Conservation (phyloP, 2,888 invertebrate genomes). For the Diarsia brunnea region DNA sequence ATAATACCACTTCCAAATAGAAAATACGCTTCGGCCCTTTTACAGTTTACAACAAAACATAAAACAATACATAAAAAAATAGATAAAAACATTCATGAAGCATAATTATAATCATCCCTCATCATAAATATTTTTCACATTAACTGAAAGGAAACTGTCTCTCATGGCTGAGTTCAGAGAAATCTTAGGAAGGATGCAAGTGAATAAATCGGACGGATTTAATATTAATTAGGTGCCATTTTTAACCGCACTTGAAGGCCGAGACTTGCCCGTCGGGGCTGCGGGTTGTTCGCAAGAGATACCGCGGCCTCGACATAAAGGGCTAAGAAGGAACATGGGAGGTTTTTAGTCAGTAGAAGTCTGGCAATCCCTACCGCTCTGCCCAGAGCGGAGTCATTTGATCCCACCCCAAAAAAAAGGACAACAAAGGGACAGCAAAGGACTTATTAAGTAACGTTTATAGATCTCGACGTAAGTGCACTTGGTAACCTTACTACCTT, state of each 20-base stretch:
- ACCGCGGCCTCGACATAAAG: too few relatives aligned
- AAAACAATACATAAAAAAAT: not conserved
- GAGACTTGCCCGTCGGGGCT: too few relatives aligned
- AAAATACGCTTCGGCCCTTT: not conserved
- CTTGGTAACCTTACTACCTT: not conserved
- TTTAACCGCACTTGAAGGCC: not conserved
- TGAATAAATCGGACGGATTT: conserved; percentile 16
- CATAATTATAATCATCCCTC: conserved; percentile 10
- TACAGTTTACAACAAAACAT: conserved; percentile 16
- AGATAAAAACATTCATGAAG: not conserved
- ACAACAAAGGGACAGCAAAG: not conserved
- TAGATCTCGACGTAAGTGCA: not conserved
- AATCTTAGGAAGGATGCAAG: conserved; percentile 35
- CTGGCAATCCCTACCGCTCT: too few relatives aligned
- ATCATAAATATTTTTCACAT: conserved; percentile 27
- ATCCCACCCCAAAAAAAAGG: too few relatives aligned
- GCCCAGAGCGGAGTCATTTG: too few relatives aligned
- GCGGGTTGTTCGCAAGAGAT: too few relatives aligned
- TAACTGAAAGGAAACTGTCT: conserved; percentile 7
- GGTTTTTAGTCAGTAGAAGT: too few relatives aligned
- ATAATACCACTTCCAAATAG: not conserved
- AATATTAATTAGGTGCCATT: not conserved
- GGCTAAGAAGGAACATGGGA: too few relatives aligned
- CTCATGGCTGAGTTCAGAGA: conserved; percentile 19
- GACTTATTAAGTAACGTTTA: not conserved